Conservation (phyloP, 2,888 invertebrate genomes). For the Tenthredo notha region DNA sequence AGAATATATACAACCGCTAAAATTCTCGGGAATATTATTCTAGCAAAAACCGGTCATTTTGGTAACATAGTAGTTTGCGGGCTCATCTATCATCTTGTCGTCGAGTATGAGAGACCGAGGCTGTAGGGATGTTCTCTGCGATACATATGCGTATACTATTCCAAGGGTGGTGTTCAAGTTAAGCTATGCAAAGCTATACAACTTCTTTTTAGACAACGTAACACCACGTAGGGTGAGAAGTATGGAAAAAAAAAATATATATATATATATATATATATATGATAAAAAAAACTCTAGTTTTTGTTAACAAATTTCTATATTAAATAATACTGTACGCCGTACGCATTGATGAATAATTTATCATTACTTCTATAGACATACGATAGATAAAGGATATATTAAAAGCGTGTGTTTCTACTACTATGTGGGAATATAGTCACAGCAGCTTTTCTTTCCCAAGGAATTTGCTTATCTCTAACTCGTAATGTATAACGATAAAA, state of each 20-base stretch:
- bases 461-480: background rate
- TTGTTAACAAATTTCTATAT: background rate
- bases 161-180: slow-evolving; percentile 7
- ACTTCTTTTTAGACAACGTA: background rate
- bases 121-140: slow-evolving; percentile 25
- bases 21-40: slow-evolving; percentile 72
- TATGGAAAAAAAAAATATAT: background rate
- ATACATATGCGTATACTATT: slow-evolving; percentile 23
- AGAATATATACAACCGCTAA: slow-evolving; percentile 61
- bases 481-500: background rate
- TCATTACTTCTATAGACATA: too few species aligned
- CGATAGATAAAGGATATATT: background rate
- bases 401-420: background rate
- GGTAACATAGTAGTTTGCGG: slow-evolving; percentile 59
- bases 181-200: slow-evolving; percentile 3
- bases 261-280: too few species aligned
- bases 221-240: background rate
- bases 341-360: too few species aligned
- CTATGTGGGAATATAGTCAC: background rate
- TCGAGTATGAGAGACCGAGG: slow-evolving; percentile 31
- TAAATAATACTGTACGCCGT: too few species aligned
- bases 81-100: slow-evolving; percentile 67
- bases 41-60: slow-evolving; percentile 67
- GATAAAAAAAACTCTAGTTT: background rate
- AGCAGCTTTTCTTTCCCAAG: background rate